phyloP scores from a whole-genome alignment of 1,140 invertebrate species.

The Gryllus bimaculatus region DNA sequence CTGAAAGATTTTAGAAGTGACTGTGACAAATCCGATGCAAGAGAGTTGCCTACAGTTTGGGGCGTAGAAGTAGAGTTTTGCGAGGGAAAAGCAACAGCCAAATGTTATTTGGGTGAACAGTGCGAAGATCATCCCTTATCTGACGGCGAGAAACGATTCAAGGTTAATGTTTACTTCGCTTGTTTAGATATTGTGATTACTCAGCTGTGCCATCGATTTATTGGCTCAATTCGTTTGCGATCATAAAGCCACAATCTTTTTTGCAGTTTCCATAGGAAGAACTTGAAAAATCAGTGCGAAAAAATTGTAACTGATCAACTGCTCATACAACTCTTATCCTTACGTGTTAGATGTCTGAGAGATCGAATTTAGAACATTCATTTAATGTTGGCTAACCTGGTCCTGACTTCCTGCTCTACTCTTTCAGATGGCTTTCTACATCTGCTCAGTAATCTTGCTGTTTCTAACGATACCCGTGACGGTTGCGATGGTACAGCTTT shows the following conservation, averaged over 20 bases:
- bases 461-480: no score
- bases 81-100: not conserved
- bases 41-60: not conserved
- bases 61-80: not conserved
- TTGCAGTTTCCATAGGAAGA: not conserved
- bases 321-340: no score
- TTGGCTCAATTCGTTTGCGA: not conserved
- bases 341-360: no score
- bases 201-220: conserved; percentile 21
- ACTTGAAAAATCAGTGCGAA: not conserved
- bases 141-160: conserved; percentile 20
- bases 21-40: no score
- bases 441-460: no score
- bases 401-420: no score
- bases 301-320: no score
- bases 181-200: conserved; percentile 22
- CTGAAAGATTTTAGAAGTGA: no score
- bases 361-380: no score
- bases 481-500: no score
- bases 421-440: no score
- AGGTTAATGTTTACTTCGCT: conserved; percentile 20
- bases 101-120: conserved; percentile 15
- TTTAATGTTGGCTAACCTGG: no score
- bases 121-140: conserved; percentile 22
- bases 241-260: not conserved